A percentile compares a stretch with the other conserved stretches of the same genome.
phyloP scores from a whole-genome alignment of 2,797 vertebrate species.

The Adelosebastes latens region DNA sequence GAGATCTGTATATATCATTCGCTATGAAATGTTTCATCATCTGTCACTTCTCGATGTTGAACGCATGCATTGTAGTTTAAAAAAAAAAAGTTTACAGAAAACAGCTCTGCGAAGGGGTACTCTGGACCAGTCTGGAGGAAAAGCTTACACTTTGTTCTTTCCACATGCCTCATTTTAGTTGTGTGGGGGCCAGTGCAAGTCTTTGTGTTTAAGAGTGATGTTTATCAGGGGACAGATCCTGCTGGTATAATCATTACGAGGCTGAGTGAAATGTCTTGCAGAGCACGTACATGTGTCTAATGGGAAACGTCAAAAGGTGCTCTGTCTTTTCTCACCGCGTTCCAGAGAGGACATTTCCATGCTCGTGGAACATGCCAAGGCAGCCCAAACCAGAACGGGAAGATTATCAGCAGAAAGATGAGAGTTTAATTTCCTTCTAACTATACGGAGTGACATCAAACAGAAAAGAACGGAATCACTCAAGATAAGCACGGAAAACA shows the following conservation, averaged over 20 bases:
- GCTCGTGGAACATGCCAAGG: constrained; percentile 44
- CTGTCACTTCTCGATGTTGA: constrained; percentile 47
- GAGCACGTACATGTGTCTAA: constrained; percentile 74
- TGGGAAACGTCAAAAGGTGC: constrained; percentile 71
- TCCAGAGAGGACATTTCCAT: constrained; percentile 63
- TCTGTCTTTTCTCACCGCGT: constrained; percentile 72
- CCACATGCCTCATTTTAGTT: constrained; percentile 60
- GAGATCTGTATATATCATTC: constrained; percentile 53
- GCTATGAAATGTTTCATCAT: constrained; percentile 56
- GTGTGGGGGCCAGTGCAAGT: constrained; percentile 58
- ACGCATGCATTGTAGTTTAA: constrained; percentile 47
- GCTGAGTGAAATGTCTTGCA: constrained; percentile 66
- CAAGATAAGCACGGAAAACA: constrained; percentile 48
- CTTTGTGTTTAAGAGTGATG: constrained; percentile 75
- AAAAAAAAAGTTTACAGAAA: constrained; percentile 51
- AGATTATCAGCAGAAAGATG: constrained; percentile 68
- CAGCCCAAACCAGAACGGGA: constrained; percentile 50
- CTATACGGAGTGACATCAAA: constrained; percentile 61
- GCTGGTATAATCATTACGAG: constrained; percentile 77
- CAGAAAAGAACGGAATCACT: constrained; percentile 43
- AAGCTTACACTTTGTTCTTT: constrained; percentile 69
- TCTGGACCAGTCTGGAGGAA: constrained; percentile 59
- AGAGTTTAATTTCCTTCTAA: constrained; percentile 48
- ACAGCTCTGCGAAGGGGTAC: constrained; percentile 29
- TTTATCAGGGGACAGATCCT: constrained; percentile 77